Conservation (phyloP, 1,140 invertebrate genomes). For the Melipona quadrifasciata region DNA sequence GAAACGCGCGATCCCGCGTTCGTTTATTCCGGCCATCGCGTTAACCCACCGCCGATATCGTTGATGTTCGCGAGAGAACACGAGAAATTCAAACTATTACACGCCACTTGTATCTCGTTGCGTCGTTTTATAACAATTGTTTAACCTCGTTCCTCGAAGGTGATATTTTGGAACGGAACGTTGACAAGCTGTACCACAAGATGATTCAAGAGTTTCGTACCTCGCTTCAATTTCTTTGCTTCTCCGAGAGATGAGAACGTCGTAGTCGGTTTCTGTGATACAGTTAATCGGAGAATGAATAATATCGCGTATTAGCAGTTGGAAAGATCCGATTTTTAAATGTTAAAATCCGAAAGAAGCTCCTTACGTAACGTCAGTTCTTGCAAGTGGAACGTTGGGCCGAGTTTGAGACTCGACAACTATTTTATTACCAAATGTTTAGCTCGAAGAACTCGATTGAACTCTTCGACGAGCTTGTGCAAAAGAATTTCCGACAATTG, state of each 20-base stretch:
- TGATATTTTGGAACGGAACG: neutral
- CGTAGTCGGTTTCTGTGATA: too few relatives aligned
- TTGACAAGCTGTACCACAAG: too few relatives aligned
- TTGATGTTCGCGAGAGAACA: neutral
- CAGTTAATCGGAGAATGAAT: too few relatives aligned
- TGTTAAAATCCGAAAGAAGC: neutral
- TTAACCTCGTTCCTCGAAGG: neutral
- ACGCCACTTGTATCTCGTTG: neutral
- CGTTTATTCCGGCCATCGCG: neutral
- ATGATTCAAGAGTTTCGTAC: too few relatives aligned
- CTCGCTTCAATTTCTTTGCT: too few relatives aligned
- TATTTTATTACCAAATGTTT: neutral
- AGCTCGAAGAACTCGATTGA: neutral
- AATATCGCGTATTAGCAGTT: too few relatives aligned
- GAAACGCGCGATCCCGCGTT: neutral
- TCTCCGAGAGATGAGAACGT: too few relatives aligned
- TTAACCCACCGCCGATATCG: neutral
- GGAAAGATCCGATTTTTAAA: too few relatives aligned
- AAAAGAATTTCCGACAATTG: neutral
- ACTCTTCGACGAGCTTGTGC: neutral
- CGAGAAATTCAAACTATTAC: neutral
- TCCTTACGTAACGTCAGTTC: neutral
- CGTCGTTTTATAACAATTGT: neutral
- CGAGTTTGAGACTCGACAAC: neutral
- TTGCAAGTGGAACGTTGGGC: neutral